Percentiles rank a stretch among this genome's conserved stretches.
These are phyloP conservation scores for Ciconia maguari DNA, from an alignment of 2,113 vertebrate genomes.

Conservation along the genomic window DNA sequence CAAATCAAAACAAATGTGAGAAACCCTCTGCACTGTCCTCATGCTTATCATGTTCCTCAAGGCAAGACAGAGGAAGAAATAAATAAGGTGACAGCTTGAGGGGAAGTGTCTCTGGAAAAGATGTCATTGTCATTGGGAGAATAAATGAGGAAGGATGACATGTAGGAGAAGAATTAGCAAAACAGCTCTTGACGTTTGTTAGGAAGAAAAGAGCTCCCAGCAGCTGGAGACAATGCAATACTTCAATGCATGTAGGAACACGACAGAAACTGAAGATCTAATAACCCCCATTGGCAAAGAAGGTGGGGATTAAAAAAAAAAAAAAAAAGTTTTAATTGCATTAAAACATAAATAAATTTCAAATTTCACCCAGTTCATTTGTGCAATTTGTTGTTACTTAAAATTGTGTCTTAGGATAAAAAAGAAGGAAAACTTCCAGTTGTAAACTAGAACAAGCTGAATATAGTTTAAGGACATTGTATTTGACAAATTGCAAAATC, in stretches of 20 bases:
- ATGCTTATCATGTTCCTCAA: neutral
- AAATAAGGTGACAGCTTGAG: neutral
- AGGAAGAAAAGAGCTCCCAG: neutral
- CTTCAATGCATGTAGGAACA: neutral
- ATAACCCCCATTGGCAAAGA: neutral
- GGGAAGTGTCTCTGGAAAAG: neutral
- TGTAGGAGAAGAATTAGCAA: neutral
- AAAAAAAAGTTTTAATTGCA: accelerated
- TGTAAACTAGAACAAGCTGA: neutral
- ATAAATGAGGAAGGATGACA: neutral
- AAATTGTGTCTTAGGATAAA: neutral
- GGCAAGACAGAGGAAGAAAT: neutral
- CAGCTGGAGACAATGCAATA: neutral
- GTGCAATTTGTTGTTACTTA: neutral
- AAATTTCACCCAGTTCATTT: accelerated
- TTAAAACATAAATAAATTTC: neutral
- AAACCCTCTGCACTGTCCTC: neutral
- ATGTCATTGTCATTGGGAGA: neutral
- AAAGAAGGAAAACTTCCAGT: neutral
- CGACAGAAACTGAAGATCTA: neutral
- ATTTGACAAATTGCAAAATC: neutral
- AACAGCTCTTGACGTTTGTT: neutral
- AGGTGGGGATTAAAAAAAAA: neutral
- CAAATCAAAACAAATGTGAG: neutral
- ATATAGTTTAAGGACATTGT: neutral